A percentile compares a stretch with the other conserved stretches of the same genome.
These are phyloP conservation scores for Hecatera dysodea DNA, from an alignment of 2,888 invertebrate genomes.

Conservation along the genomic window DNA sequence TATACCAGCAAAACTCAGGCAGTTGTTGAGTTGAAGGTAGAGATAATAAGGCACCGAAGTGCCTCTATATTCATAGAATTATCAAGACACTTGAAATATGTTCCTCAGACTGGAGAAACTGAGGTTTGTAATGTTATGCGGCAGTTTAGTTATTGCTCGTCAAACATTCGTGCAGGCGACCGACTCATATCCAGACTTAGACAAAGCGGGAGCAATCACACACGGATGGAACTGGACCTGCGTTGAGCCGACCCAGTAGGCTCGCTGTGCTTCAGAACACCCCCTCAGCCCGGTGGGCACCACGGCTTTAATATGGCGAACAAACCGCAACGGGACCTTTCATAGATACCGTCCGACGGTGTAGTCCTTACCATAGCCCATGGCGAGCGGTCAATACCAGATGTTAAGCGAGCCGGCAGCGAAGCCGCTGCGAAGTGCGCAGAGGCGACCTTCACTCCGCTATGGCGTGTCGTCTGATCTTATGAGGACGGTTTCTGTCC, in stretches of 20 bases:
- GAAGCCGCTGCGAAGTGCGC: not conserved
- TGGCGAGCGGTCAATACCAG: slow-evolving; percentile 10
- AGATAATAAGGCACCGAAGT: slow-evolving; percentile 10
- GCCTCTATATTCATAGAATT: not conserved
- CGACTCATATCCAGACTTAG: not conserved
- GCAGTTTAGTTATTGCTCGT: slow-evolving; percentile 25
- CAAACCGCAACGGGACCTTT: slow-evolving; percentile 8
- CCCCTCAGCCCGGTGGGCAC: not conserved
- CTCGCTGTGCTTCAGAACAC: not conserved
- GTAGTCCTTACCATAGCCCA: slow-evolving; percentile 13
- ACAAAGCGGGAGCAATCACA: not conserved
- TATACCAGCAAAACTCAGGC: not conserved
- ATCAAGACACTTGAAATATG: slow-evolving; percentile 21
- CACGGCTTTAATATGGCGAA: not conserved
- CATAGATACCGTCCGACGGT: slow-evolving; percentile 15
- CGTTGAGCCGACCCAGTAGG: not conserved
- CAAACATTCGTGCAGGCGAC: not conserved
- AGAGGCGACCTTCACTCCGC: slow-evolving; percentile 5
- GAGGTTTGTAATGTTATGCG: slow-evolving; percentile 36
- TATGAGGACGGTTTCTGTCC: slow-evolving; percentile 13
- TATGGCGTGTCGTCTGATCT: slow-evolving; percentile 34
- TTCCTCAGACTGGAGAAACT: slow-evolving; percentile 10
- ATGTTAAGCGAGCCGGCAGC: slow-evolving; percentile 24
- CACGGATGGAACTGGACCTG: not conserved
- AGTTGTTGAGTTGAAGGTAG: not conserved